A percentile compares a stretch with the other conserved stretches of the same genome.
phyloP scores from a whole-genome alignment of 2,888 invertebrate genomes.

The Chaetogeoica ovagalla region DNA sequence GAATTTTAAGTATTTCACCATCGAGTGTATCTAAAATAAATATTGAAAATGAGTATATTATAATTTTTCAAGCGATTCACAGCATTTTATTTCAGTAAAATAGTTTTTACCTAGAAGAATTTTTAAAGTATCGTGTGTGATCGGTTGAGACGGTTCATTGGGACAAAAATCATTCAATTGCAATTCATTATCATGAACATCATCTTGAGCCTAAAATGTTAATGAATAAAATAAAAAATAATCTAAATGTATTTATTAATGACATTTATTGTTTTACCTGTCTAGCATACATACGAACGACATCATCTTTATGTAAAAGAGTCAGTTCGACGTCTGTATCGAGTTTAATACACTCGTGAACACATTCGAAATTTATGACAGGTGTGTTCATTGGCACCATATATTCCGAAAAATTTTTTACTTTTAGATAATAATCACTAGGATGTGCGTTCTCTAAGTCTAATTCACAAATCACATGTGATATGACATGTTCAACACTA shows the following conservation, averaged over 20 bases:
- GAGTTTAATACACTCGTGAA: constrained; percentile 89
- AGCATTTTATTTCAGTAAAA: background rate
- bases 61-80: background rate
- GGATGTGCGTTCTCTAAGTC: constrained; percentile 69
- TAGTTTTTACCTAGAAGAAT: constrained; percentile 74
- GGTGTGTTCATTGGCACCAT: constrained; percentile 76
- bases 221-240: constrained; percentile 31
- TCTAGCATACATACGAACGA: constrained; percentile 43
- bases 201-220: constrained; percentile 70
- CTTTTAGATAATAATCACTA: constrained; percentile 73
- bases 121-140: constrained; percentile 80
- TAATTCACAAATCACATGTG: constrained; percentile 79
- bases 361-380: constrained; percentile 88
- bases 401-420: constrained; percentile 87
- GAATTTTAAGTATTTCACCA: constrained; percentile 76
- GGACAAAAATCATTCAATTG: constrained; percentile 79
- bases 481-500: constrained; percentile 81
- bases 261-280: constrained; percentile 6
- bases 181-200: constrained; percentile 74
- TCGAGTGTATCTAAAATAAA: constrained; percentile 72
- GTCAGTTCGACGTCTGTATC: constrained; percentile 80
- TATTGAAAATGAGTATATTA: background rate
- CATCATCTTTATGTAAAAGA: constrained; percentile 24
- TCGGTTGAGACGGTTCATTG: constrained; percentile 71
- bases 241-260: constrained; percentile 30